A percentile compares a stretch with the other conserved stretches of the same genome.
phyloP scores from a whole-genome alignment of 2,888 invertebrate species.

The Pristionchus japonicus region DNA sequence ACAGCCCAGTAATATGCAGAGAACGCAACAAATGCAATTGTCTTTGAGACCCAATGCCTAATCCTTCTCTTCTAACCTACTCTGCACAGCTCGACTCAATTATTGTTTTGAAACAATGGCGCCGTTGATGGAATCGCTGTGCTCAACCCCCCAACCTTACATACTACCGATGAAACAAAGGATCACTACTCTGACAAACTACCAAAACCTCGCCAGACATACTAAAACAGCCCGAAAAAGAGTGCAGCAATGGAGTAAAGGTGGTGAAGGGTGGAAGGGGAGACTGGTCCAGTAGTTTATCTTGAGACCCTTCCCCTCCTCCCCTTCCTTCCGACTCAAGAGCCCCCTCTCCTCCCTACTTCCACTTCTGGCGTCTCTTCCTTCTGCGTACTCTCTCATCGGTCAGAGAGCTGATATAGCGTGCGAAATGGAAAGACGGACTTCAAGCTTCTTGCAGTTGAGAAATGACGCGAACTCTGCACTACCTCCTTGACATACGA shows the following conservation, averaged over 20 bases:
- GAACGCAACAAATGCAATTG: background rate
- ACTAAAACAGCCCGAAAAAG: background rate
- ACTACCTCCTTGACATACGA: background rate
- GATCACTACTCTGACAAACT: background rate
- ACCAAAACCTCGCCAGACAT: background rate
- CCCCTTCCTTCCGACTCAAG: background rate
- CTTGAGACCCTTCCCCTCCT: background rate
- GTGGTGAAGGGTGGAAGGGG: background rate
- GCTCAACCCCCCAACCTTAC: background rate
- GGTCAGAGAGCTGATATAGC: too few relatives aligned
- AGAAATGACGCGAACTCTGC: background rate
- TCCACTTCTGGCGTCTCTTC: too few relatives aligned
- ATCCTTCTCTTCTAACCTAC: background rate
- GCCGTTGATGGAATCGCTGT: background rate
- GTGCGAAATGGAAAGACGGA: too few relatives aligned
- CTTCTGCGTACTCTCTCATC: too few relatives aligned
- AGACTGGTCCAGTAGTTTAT: conserved; percentile 16
- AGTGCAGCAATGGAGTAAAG: background rate
- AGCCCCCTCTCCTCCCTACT: background rate
- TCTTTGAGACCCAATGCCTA: background rate
- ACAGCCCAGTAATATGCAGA: background rate
- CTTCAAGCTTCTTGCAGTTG: background rate
- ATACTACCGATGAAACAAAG: background rate
- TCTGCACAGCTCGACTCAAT: background rate
- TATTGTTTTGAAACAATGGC: background rate